Conservation (phyloP, 2,113 vertebrate genomes). For the Corythaeola cristata region DNA sequence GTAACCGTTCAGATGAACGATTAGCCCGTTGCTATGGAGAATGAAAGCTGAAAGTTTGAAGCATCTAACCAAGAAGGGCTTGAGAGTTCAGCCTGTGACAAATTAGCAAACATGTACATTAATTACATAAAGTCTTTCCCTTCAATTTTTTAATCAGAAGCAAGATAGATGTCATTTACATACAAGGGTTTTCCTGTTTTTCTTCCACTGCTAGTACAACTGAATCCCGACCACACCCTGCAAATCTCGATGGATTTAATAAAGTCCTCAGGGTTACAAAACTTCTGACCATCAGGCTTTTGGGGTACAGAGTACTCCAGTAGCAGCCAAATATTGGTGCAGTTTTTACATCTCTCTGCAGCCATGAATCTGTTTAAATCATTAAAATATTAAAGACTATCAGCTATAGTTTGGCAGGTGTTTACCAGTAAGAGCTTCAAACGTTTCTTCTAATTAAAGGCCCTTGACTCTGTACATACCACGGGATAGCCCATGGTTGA, state of each 20-base stretch:
- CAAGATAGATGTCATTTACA: neutral
- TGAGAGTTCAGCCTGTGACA: neutral
- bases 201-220: neutral
- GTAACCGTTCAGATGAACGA: too few species aligned
- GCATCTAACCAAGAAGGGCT: neutral
- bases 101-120: neutral
- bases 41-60: neutral
- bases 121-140: neutral
- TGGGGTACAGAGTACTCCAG: neutral
- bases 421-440: neutral
- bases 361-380: neutral
- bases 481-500: neutral
- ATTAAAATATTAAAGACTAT: neutral
- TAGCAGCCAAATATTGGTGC: neutral
- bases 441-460: neutral
- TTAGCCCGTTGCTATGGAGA: neutral
- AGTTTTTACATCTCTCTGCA: neutral
- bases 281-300: neutral
- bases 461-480: rapidly evolving
- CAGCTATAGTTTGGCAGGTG: neutral
- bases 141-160: neutral
- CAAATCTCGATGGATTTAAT: neutral
- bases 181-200: neutral
- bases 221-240: neutral
- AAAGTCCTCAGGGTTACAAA: neutral